Evolutionary conservation across 2,113 vertebrate species (phyloP).

Genomic region (Mionectes macconnelli): DNA sequence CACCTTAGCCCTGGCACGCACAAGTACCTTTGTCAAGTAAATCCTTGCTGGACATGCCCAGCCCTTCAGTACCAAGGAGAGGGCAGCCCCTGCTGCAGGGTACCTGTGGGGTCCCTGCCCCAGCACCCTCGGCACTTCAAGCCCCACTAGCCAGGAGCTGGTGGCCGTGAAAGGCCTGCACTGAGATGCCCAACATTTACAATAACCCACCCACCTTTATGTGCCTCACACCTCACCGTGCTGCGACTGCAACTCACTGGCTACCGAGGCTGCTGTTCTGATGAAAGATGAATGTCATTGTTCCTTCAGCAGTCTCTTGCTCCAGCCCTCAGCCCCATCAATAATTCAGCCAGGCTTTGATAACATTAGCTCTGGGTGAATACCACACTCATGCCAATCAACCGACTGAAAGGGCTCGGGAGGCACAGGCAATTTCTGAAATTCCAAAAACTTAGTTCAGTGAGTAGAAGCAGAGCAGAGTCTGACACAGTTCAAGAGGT

Average conservation of each 20-base stretch:
- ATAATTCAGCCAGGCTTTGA: not conserved
- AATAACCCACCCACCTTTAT: not conserved
- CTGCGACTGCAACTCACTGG: not conserved
- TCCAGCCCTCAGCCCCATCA: constrained; percentile 4
- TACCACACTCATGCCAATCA: not conserved
- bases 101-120: not conserved
- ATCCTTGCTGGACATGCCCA: not conserved
- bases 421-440: not conserved
- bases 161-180: not conserved
- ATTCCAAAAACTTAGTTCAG: not conserved
- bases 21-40: not conserved
- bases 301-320: not conserved
- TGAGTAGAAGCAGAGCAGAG: not conserved
- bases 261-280: not conserved
- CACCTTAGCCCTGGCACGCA: not conserved
- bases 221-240: not conserved
- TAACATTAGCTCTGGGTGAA: not conserved
- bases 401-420: not conserved
- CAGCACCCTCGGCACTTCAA: not conserved
- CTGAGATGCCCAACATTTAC: not conserved
- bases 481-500: not conserved
- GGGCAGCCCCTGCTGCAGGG: not conserved
- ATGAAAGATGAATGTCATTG: not conserved
- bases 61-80: not conserved
- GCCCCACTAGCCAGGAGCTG: not conserved